phyloP scores from a whole-genome alignment of 37 sponge, comb jelly and placozoan species.

The Amphimedon queenslandica region DNA sequence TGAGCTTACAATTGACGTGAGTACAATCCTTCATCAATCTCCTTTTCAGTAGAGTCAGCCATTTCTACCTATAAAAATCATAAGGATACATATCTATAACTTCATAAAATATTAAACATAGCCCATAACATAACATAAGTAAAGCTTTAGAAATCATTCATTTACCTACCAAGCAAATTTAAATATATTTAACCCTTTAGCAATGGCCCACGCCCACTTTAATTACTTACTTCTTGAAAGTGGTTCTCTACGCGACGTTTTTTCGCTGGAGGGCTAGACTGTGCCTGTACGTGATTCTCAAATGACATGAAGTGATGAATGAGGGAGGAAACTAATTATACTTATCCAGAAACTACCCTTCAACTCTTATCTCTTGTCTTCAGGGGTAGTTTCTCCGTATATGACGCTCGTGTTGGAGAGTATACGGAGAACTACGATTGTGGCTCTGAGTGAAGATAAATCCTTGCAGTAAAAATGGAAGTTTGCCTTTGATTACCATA shows the following conservation, averaged over 20 bases:
- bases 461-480: too few relatives aligned
- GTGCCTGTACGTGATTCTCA: conserved; percentile 19
- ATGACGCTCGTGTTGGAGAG: background rate
- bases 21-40: conserved; percentile 95
- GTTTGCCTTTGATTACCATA: too few relatives aligned
- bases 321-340: background rate
- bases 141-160: background rate
- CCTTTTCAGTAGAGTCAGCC: conserved; percentile 23
- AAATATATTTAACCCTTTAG: too few relatives aligned
- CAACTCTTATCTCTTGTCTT: background rate
- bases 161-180: background rate
- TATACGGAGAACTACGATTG: background rate
- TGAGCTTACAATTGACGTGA: conserved; percentile 91
- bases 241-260: conserved; percentile 29
- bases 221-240: background rate
- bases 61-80: conserved; percentile 22
- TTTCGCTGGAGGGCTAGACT: conserved; percentile 30
- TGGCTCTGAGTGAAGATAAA: too few relatives aligned
- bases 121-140: background rate
- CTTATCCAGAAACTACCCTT: background rate
- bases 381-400: background rate
- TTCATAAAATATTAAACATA: background rate
- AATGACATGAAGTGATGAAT: conserved; percentile 30
- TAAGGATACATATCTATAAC: background rate
- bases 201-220: background rate